phyloP scores from a whole-genome alignment of 2,888 invertebrate species.

The Erpobdella octoculata region DNA sequence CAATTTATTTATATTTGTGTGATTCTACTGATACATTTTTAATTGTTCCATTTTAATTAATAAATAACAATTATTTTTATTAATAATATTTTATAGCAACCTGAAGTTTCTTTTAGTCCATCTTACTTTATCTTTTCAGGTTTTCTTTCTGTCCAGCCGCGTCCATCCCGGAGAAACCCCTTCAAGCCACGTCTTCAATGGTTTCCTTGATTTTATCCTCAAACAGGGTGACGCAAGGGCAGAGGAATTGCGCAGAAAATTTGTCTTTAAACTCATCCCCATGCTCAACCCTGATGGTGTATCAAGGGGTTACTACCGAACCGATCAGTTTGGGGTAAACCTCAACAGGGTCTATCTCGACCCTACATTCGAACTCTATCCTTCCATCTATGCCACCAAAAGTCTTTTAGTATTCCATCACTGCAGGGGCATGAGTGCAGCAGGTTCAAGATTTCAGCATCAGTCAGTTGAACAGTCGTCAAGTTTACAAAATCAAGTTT shows the following conservation, averaged over 20 bases:
- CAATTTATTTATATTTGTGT: not conserved
- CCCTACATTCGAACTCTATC: constrained; percentile 68
- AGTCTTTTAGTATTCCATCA: constrained; percentile 58
- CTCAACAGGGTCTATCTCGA: constrained; percentile 76
- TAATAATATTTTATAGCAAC: too few species aligned
- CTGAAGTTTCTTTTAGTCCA: not conserved
- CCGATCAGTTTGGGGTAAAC: constrained; percentile 78
- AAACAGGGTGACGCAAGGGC: constrained; percentile 68
- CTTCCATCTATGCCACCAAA: constrained; percentile 76
- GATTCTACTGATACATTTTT: not conserved
- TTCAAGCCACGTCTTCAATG: constrained; percentile 80
- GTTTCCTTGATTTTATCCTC: constrained; percentile 71
- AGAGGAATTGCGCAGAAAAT: constrained; percentile 60
- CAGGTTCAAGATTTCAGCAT: too few species aligned
- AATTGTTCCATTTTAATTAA: not conserved
- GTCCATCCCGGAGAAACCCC: constrained; percentile 89
- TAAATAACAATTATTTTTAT: not conserved
- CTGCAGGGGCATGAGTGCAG: too few species aligned
- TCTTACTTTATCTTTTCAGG: constrained; percentile 52
- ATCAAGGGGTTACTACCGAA: constrained; percentile 64
- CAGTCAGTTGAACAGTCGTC: too few species aligned
- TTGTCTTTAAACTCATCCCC: constrained; percentile 79
- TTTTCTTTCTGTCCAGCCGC: constrained; percentile 75
- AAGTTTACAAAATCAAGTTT: too few species aligned
- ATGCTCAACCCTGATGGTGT: constrained; percentile 88